These are phyloP conservation scores for Ernsta delagoae DNA, from an alignment of 2,888 invertebrate species.

Conservation along the genomic window DNA sequence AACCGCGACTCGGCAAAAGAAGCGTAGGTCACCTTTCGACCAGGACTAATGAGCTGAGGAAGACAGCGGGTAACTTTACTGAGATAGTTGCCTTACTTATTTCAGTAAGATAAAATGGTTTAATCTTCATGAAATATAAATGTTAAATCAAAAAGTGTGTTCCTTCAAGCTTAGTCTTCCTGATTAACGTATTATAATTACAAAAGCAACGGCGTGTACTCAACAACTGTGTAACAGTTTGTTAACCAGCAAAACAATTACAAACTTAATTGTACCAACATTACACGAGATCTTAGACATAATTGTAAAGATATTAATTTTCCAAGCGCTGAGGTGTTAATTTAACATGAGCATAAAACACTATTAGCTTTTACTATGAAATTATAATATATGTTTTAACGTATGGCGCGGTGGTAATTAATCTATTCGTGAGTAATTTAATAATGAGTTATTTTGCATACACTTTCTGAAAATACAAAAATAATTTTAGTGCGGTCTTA, in stretches of 20 bases:
- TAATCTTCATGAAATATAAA: background rate
- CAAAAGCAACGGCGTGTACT: background rate
- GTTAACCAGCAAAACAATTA: background rate
- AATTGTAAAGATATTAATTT: conserved; percentile 10
- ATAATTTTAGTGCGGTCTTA: too few species aligned
- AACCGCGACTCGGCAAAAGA: too few species aligned
- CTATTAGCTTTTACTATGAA: conserved; percentile 2
- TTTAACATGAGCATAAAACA: conserved; percentile 4
- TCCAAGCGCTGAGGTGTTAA: conserved; percentile 1
- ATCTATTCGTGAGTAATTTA: background rate
- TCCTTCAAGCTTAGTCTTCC: background rate
- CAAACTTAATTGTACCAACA: background rate
- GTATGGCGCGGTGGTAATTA: background rate
- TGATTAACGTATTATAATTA: background rate
- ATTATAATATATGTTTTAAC: background rate
- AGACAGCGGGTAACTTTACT: too few species aligned
- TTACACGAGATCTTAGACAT: background rate
- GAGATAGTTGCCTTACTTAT: too few species aligned
- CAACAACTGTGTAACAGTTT: background rate
- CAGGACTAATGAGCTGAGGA: too few species aligned
- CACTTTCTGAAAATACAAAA: background rate
- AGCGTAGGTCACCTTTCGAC: too few species aligned
- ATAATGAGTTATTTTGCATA: background rate
- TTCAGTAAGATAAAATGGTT: background rate
- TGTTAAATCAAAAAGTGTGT: background rate